Conservation (phyloP, 2,888 invertebrate species). For the Melinaea menophilus region DNA sequence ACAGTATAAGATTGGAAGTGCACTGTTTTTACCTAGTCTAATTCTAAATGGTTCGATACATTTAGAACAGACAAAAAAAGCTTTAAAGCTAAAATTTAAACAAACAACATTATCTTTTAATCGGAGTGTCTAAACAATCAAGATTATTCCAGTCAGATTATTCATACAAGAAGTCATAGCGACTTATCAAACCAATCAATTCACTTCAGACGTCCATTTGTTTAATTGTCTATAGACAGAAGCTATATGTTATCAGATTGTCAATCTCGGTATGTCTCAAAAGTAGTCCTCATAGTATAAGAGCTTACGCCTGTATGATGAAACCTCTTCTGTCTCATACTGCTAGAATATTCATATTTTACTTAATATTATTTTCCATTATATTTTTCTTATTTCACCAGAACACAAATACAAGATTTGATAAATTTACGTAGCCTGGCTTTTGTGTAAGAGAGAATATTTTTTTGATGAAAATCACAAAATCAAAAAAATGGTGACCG, state of each 20-base stretch:
- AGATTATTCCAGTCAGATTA: constrained; percentile 22
- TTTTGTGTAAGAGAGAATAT: too few relatives aligned
- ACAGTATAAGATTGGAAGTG: neutral
- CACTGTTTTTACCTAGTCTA: neutral
- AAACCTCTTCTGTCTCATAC: neutral
- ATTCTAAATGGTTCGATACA: too few relatives aligned
- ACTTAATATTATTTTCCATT: neutral
- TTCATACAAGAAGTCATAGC: constrained; percentile 44
- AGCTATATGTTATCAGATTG: constrained; percentile 72
- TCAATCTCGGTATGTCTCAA: constrained; percentile 55
- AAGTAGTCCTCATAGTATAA: constrained; percentile 3
- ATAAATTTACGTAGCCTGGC: too few relatives aligned
- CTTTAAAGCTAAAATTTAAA: neutral
- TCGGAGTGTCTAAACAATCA: constrained; percentile 12
- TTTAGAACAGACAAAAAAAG: too few relatives aligned
- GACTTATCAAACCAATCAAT: constrained; percentile 73
- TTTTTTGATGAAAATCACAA: too few relatives aligned
- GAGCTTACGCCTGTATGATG: neutral
- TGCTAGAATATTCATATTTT: neutral
- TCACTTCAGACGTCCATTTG: constrained; percentile 68
- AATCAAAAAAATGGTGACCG: too few relatives aligned
- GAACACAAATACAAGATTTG: too few relatives aligned
- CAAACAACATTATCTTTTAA: constrained; percentile 12
- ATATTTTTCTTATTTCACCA: neutral
- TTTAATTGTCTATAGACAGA: constrained; percentile 69